These are phyloP conservation scores for Polypterus senegalus DNA, from an alignment of 2,113 vertebrate species.

Conservation along the genomic window DNA sequence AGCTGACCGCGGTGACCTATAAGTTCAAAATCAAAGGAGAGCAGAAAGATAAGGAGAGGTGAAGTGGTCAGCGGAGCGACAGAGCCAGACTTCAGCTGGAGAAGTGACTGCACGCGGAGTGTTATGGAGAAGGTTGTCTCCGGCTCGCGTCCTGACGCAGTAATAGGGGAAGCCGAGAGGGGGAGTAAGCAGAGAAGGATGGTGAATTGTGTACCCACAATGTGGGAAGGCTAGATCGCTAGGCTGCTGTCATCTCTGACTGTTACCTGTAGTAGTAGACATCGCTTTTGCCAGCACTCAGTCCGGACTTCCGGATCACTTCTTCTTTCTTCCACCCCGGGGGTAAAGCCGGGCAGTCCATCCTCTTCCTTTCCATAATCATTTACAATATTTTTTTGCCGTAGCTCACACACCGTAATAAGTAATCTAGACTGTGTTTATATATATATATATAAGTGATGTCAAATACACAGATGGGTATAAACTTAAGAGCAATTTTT, in stretches of 20 bases:
- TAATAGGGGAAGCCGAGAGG: neutral
- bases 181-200: neutral
- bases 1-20: no score
- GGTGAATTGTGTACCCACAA: neutral
- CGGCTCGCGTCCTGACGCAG: neutral
- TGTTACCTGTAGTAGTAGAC: conserved; percentile 73
- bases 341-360: conserved; percentile 64
- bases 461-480: no score
- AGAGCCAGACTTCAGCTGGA: no score
- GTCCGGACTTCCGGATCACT: conserved; percentile 73
- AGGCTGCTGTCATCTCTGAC: neutral
- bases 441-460: no score
- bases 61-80: no score
- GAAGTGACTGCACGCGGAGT: no score
- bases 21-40: no score
- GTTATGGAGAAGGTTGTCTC: no score
- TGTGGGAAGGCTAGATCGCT: neutral
- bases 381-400: conserved; percentile 17
- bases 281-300: conserved; percentile 72
- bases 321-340: conserved; percentile 76
- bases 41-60: no score
- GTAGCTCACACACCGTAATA: no score
- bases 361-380: conserved; percentile 60
- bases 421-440: no score
- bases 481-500: no score